phyloP scores from a whole-genome alignment of 2,888 invertebrate species.

The Lepeophtheirus nordmannii region DNA sequence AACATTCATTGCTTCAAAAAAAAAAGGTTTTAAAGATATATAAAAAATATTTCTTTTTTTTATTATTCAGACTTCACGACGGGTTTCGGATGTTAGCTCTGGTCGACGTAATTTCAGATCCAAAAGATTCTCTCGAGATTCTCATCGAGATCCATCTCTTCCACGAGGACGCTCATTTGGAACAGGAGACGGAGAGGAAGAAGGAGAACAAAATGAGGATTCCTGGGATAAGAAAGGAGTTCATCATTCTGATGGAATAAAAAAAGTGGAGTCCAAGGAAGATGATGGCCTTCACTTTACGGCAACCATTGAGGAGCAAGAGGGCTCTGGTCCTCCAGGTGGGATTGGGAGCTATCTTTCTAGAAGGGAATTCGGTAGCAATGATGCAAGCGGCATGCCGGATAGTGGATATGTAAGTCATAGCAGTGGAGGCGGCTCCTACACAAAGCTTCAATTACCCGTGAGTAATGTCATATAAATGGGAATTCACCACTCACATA shows the following conservation, averaged over 20 bases:
- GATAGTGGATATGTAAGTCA: slow-evolving; percentile 25
- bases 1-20: too few species aligned
- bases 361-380: slow-evolving; percentile 18
- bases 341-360: slow-evolving; percentile 22
- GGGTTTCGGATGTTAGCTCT: slow-evolving; percentile 8
- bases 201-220: slow-evolving; percentile 27
- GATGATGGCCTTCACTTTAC: slow-evolving; percentile 11
- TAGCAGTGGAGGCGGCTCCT: slow-evolving; percentile 20
- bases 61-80: neutral
- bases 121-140: slow-evolving; percentile 16
- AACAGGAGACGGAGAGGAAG: slow-evolving; percentile 24
- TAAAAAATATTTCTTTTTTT: neutral
- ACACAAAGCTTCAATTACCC: slow-evolving; percentile 12
- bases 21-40: too few species aligned
- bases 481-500: neutral
- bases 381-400: slow-evolving; percentile 1
- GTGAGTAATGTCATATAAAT: neutral
- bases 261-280: neutral
- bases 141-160: slow-evolving; percentile 2
- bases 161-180: neutral
- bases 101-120: slow-evolving; percentile 22
- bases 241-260: neutral
- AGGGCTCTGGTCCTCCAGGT: neutral
- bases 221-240: neutral
- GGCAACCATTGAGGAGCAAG: slow-evolving; percentile 8